Evolutionary conservation across 2,113 vertebrate genomes (phyloP).

Genomic region (Labeo catla): DNA sequence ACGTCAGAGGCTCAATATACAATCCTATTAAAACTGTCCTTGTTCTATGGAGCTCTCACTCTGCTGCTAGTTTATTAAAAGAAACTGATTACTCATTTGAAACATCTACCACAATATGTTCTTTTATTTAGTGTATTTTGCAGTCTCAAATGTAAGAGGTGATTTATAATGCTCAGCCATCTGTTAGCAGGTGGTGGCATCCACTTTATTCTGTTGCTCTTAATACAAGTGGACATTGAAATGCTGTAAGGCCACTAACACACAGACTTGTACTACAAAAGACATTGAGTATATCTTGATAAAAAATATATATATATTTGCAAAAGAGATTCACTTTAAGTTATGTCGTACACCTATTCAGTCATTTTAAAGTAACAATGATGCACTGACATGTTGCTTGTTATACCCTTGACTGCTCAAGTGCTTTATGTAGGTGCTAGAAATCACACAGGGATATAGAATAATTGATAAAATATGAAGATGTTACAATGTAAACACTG

Average conservation of each 20-base stretch:
- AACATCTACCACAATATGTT: background rate
- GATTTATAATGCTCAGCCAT: background rate
- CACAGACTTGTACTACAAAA: background rate
- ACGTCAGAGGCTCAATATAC: background rate
- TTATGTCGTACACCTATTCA: background rate
- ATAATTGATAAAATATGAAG: background rate
- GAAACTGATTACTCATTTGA: background rate
- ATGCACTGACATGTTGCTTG: background rate
- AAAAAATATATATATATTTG: too few relatives aligned
- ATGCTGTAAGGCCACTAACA: background rate
- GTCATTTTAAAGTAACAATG: background rate
- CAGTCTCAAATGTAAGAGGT: background rate
- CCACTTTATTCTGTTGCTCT: background rate
- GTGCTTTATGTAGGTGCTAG: background rate
- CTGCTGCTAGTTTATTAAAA: background rate
- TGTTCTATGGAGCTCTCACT: background rate
- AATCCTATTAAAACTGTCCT: background rate
- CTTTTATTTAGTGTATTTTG: background rate
- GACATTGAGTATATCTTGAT: background rate
- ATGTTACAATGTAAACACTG: background rate
- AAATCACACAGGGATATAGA: background rate
- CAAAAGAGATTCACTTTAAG: too few relatives aligned
- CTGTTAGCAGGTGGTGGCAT: background rate
- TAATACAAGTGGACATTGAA: background rate
- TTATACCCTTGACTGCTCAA: background rate